Evolutionary conservation across 2,113 vertebrate species (phyloP).

Genomic region (Brachyistius frenatus): DNA sequence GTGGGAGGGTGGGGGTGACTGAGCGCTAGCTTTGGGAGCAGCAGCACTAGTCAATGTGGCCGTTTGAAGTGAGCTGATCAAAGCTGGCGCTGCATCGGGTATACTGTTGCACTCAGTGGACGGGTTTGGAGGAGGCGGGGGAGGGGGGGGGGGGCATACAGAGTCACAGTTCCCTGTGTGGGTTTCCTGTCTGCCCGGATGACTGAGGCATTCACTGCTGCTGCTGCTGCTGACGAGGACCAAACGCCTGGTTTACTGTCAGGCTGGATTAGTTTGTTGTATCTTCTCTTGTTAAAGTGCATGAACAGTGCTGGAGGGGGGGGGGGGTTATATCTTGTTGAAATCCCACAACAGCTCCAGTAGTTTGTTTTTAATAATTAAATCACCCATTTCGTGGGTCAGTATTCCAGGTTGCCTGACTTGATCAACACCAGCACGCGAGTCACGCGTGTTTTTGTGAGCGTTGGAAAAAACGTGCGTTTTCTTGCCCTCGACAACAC

Average conservation of each 20-base stretch:
- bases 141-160: conserved; percentile 32
- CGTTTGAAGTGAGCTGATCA: conserved; percentile 76
- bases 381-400: neutral
- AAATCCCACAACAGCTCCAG: neutral
- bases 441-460: no score
- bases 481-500: no score
- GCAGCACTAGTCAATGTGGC: conserved; percentile 49
- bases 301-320: neutral
- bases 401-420: no score
- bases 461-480: no score
- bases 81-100: conserved; percentile 56
- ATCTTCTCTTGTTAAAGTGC: conserved; percentile 20
- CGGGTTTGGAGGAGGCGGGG: conserved; percentile 17
- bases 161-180: conserved; percentile 39
- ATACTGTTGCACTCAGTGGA: conserved; percentile 36
- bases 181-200: conserved; percentile 38
- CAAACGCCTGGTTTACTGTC: conserved; percentile 38
- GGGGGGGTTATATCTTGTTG: neutral
- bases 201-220: conserved; percentile 19
- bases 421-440: no score
- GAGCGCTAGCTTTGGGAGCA: conserved; percentile 39
- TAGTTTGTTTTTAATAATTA: conserved; percentile 1
- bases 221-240: neutral
- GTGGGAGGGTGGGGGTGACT: conserved; percentile 25
- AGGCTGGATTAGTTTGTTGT: conserved; percentile 21